Percentiles rank a stretch among this genome's conserved stretches.
Conservation (phyloP, 2,113 vertebrate genomes). For the Grus americana region DNA sequence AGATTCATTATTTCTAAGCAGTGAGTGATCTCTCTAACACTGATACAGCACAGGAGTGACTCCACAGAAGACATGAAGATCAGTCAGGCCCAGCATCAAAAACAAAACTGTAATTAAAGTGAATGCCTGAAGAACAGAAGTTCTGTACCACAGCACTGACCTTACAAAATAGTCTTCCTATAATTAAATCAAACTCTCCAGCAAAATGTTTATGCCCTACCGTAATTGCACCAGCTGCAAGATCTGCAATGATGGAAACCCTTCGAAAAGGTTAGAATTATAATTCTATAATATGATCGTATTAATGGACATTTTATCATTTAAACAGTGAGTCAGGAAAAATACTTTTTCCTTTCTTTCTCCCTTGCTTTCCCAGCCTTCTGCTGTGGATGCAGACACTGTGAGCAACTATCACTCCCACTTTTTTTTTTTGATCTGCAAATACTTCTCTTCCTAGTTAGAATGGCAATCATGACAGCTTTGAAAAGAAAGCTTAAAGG, state of each 20-base stretch:
- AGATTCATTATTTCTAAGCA: not conserved
- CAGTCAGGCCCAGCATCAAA: not conserved
- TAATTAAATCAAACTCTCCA: conserved; percentile 42
- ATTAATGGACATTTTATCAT: conserved; percentile 24
- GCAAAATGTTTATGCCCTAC: conserved; percentile 30
- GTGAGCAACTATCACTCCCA: not conserved
- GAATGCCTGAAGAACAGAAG: not conserved
- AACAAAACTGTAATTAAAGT: not conserved
- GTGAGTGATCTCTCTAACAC: not conserved
- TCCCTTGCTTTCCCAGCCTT: not conserved
- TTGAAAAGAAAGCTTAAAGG: conserved; percentile 42
- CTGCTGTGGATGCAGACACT: not conserved
- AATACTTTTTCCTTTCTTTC: not conserved
- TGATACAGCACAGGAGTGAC: not conserved
- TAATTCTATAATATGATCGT: conserved; percentile 10
- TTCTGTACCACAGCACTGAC: conserved; percentile 9
- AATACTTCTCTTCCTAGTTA: not conserved
- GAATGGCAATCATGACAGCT: not conserved
- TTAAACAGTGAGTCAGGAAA: not conserved
- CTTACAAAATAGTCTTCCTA: conserved; percentile 12
- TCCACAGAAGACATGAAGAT: not conserved
- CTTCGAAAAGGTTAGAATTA: conserved; percentile 46
- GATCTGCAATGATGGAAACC: conserved; percentile 9
- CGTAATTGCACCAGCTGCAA: conserved; percentile 41
- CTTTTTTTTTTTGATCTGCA: not conserved